Percentiles rank a stretch among this genome's conserved stretches.
These are phyloP conservation scores for Gymnobelideus leadbeateri DNA, from an alignment of 2,113 vertebrate species.

Conservation along the genomic window DNA sequence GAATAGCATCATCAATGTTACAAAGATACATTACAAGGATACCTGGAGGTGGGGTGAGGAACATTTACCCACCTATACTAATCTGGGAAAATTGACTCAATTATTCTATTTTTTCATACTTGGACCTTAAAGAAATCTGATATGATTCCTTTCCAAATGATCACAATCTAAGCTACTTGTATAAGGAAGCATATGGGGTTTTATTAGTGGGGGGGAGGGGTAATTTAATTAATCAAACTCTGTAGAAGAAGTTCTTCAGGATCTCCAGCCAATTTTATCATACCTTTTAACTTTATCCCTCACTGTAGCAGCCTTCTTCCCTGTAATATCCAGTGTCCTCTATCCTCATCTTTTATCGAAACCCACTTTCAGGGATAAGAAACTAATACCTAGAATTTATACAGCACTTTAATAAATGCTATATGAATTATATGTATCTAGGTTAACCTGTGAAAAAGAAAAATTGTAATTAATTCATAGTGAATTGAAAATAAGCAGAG, in stretches of 20 bases:
- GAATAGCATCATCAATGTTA: background rate
- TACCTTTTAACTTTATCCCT: too few species aligned
- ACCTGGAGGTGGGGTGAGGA: background rate
- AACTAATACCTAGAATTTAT: too few species aligned
- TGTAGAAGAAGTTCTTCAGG: too few species aligned
- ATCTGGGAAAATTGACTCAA: background rate
- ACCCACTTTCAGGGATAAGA: background rate
- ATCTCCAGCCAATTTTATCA: too few species aligned
- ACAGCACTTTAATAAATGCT: too few species aligned
- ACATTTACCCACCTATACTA: background rate
- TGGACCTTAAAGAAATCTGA: too few species aligned
- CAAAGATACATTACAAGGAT: background rate
- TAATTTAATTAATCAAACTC: too few species aligned
- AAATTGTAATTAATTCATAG: background rate
- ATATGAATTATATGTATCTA: too few species aligned
- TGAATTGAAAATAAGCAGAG: background rate
- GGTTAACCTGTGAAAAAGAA: too few species aligned
- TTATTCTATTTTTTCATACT: too few species aligned
- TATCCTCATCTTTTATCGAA: background rate
- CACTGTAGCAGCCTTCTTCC: too few species aligned
- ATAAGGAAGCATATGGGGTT: background rate
- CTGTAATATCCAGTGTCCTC: background rate
- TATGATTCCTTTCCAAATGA: background rate
- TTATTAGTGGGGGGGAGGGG: background rate
- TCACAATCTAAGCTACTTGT: background rate